Evolutionary conservation across 23 tunicate species (phyloP), one percentile per base, ranked within the genome.

Genomic region (Ciona savignyi): DNA sequence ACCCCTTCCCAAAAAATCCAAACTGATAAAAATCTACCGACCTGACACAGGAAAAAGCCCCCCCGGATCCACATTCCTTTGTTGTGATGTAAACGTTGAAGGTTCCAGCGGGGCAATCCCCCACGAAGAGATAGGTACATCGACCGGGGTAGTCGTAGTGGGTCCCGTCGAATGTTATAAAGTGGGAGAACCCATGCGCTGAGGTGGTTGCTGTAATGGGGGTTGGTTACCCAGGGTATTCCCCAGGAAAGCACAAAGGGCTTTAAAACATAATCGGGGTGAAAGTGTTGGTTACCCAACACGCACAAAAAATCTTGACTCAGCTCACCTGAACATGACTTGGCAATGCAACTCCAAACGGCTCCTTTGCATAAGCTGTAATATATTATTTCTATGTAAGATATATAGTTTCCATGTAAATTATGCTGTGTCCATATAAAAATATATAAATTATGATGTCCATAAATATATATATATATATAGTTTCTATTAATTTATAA

Each of bases 291-390:
- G n/a, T n/a, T n/a, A n/a, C n/a, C n/a, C n/a, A n/a, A n/a, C n/a
- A n/a, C n/a, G n/a, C n/a, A n/a, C n/a, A n/a, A n/a, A n/a, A n/a
- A n/a, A n/a, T n/a, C n/a, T n/a, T n/a, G n/a, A n/a, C n/a, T n/a
- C n/a, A 42, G 15, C 15, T 42, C 15, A 63, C 67, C 67, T 63
- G 67, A 22, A 63, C 67, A 63, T 22, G 15, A 4, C 22, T 9
- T 22, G 15, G 15, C 22, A 4, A 4, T 63, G 67, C 67, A 63
- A 4, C 24, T n/a, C 67, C 67, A 63, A 9, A 9, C 22, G 15
- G 67, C 67, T 22, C 23, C 67, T 9, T 11, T 63, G 67, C 67
- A 63, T n/a, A 25, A 11, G 22, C 67, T 63, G 26, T 63, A 63
- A 63, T n/a, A 63, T 63, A 42, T 42, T 6, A 42, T 6, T 6